Conservation (phyloP, 1,140 invertebrate species). For the Aleiodes sp. region DNA sequence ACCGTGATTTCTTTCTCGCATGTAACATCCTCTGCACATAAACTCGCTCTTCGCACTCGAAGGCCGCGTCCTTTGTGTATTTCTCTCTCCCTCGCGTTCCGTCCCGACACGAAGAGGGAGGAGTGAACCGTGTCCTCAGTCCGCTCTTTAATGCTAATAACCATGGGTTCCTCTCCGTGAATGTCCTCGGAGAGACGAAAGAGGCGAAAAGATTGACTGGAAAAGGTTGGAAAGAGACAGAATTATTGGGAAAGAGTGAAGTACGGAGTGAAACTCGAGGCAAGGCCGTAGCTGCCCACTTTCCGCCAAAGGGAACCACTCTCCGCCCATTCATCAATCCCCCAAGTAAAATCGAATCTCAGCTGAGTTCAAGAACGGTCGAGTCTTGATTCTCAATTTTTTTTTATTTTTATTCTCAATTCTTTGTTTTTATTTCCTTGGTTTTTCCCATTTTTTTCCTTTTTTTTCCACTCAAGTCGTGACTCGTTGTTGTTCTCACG, state of each 20-base stretch:
- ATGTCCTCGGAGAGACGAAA: slow-evolving; percentile 21
- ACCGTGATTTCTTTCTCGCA: slow-evolving; percentile 38
- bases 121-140: slow-evolving; percentile 28
- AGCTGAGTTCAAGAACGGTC: slow-evolving; percentile 30
- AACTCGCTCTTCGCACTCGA: slow-evolving; percentile 16
- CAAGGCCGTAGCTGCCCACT: slow-evolving; percentile 36
- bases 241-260: neutral
- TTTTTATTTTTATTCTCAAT: neutral
- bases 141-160: slow-evolving; percentile 40
- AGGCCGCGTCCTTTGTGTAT: slow-evolving; percentile 45
- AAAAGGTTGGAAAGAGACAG: neutral
- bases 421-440: neutral
- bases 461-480: neutral
- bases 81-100: neutral
- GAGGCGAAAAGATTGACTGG: slow-evolving; percentile 25
- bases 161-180: slow-evolving; percentile 31
- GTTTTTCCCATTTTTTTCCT: neutral
- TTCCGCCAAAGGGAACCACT: slow-evolving; percentile 38
- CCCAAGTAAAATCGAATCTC: slow-evolving; percentile 38
- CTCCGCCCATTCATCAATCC: slow-evolving; percentile 41
- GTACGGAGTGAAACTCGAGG: slow-evolving; percentile 22
- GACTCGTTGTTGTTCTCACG: slow-evolving; percentile 25
- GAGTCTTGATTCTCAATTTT: neutral
- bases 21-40: slow-evolving; percentile 27
- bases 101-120: slow-evolving; percentile 30